Evolutionary conservation across 92 coral and sea anemone genomes (phyloP).

Genomic region (Parazoanthus darwini): DNA sequence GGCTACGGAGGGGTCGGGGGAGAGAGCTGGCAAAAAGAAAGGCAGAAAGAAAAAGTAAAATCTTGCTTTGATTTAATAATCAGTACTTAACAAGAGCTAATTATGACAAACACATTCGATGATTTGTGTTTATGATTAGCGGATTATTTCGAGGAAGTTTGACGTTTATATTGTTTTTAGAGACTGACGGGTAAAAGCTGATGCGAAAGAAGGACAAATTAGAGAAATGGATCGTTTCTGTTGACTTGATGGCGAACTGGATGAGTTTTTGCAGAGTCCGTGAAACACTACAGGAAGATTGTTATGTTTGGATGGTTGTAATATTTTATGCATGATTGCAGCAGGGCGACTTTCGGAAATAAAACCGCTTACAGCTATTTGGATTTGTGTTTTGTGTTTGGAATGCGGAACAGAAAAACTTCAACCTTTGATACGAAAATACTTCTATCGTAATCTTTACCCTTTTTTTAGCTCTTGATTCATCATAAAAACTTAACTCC

Average conservation of each 20-base stretch:
- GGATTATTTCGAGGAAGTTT: conserved; percentile 6
- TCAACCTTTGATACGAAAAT: neutral
- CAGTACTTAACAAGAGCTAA: neutral
- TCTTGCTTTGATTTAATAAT: neutral
- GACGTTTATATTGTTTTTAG: too few species aligned
- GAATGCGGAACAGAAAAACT: neutral
- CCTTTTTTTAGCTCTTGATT: neutral
- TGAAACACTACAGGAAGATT: neutral
- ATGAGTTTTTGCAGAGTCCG: neutral
- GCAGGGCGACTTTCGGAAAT: neutral
- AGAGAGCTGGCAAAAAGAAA: conserved; percentile 62
- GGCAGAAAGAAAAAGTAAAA: conserved; percentile 58
- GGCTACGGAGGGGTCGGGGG: conserved; percentile 37
- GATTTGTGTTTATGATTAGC: conserved; percentile 2
- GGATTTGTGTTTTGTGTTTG: neutral
- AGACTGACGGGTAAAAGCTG: neutral
- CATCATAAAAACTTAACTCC: neutral
- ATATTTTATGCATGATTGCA: conserved; percentile 35
- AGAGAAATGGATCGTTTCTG: neutral
- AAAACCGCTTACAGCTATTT: neutral
- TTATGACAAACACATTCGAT: neutral
- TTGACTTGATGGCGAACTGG: neutral
- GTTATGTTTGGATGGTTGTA: neutral
- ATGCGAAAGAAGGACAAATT: neutral
- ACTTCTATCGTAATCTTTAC: neutral